A percentile compares a stretch with the other conserved stretches of the same genome.
These are phyloP conservation scores for Bradysia coprophila DNA, from an alignment of 1,140 invertebrate genomes.

Conservation along the genomic window DNA sequence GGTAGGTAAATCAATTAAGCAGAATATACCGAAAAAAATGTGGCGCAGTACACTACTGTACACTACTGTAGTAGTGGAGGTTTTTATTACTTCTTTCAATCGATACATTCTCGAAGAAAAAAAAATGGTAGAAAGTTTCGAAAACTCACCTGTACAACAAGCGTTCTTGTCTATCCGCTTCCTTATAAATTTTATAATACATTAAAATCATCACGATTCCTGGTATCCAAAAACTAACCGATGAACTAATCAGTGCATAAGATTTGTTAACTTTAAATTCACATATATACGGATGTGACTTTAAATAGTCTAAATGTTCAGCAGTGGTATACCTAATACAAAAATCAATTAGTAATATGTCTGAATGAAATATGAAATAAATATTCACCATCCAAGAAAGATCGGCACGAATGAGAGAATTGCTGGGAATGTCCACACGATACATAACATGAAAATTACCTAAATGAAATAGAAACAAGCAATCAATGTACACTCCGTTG, in stretches of 20 bases:
- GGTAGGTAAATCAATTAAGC: too few species aligned
- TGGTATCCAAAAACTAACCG: slow-evolving; percentile 93
- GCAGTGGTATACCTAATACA: slow-evolving; percentile 75
- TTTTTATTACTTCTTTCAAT: too few species aligned
- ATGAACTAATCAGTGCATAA: slow-evolving; percentile 80
- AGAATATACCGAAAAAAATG: too few species aligned
- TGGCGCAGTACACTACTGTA: too few species aligned
- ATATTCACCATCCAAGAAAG: slow-evolving; percentile 84
- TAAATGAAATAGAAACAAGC: slow-evolving; percentile 3
- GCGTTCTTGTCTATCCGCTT: slow-evolving; percentile 79
- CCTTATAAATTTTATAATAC: slow-evolving; percentile 83
- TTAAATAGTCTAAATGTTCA: slow-evolving; percentile 53
- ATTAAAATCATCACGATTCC: slow-evolving; percentile 87
- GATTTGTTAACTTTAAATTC: slow-evolving; percentile 75
- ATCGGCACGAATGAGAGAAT: slow-evolving; percentile 89
- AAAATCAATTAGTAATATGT: too few species aligned
- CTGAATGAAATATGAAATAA: too few species aligned
- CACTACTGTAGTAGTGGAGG: too few species aligned
- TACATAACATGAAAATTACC: slow-evolving; percentile 54
- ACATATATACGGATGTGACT: slow-evolving; percentile 56
- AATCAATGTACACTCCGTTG: too few species aligned
- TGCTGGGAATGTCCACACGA: slow-evolving; percentile 83
- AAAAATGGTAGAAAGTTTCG: too few species aligned
- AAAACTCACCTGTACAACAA: slow-evolving; percentile 71
- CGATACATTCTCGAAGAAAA: too few species aligned